phyloP scores from a whole-genome alignment of 30 jellyfish, hydroid and myxozoan genomes.

The Cassiopea andromeda region DNA sequence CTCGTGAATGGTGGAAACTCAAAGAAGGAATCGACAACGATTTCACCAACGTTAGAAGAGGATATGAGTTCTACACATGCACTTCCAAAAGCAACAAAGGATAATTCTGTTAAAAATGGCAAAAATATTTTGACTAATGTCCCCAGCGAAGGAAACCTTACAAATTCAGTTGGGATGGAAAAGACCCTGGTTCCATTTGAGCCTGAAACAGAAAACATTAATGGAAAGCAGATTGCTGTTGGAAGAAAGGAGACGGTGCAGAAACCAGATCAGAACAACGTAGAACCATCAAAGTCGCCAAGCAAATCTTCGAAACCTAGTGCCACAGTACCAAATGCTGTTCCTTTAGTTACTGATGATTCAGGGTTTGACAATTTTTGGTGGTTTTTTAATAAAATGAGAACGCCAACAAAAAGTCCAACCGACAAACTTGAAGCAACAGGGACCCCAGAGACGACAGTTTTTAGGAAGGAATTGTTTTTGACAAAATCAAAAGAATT shows the following conservation, averaged over 20 bases:
- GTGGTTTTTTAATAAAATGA: conserved; percentile 1
- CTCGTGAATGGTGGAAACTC: not conserved
- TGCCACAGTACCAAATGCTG: conserved; percentile 21
- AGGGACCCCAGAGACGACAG: not conserved
- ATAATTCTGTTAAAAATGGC: not conserved
- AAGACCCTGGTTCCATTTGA: conserved; percentile 22
- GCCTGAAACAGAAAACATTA: conserved; percentile 15
- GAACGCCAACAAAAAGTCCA: not conserved
- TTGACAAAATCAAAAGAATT: not conserved
- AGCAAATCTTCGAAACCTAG: not conserved
- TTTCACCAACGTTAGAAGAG: not conserved
- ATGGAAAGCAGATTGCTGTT: not conserved
- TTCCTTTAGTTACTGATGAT: conserved; percentile 24
- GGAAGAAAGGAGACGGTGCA: not conserved
- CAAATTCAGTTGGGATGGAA: not conserved
- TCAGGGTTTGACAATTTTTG: not conserved
- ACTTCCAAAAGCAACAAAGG: not conserved
- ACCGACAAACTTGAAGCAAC: not conserved
- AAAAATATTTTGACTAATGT: not conserved
- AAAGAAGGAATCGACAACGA: not conserved
- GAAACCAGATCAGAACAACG: not conserved
- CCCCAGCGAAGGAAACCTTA: not conserved
- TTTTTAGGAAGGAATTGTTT: not conserved
- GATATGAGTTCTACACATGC: not conserved
- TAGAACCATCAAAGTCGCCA: not conserved